These are phyloP conservation scores for Anthrax anthrax DNA, from an alignment of 2,888 invertebrate species.

Conservation along the genomic window DNA sequence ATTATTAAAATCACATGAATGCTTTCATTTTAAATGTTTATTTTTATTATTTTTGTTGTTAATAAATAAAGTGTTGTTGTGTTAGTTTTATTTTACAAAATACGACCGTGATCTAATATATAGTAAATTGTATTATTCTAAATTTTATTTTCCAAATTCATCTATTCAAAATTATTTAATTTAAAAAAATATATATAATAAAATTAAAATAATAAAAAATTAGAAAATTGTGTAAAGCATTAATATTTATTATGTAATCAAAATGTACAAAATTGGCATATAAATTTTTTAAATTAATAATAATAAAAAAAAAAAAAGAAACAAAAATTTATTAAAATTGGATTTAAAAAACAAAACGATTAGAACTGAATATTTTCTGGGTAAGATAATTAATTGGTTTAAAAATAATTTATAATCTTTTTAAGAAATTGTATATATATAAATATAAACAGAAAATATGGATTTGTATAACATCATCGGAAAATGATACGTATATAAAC, in stretches of 20 bases:
- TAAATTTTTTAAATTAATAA: background rate
- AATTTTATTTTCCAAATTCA: slow-evolving; percentile 8
- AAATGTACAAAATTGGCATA: background rate
- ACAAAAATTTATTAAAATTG: no score
- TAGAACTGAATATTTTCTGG: slow-evolving; percentile 11
- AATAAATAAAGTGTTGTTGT: background rate
- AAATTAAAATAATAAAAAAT: background rate
- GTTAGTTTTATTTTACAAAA: no score
- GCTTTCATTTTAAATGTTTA: no score
- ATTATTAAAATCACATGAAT: no score
- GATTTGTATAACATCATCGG: no score
- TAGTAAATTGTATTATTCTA: background rate
- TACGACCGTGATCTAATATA: slow-evolving; percentile 16
- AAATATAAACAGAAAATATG: no score
- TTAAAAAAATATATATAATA: background rate
- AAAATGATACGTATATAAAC: no score
- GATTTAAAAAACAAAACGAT: no score
- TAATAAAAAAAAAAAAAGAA: background rate
- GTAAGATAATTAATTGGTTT: background rate
- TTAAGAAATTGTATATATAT: background rate
- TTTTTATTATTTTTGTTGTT: no score
- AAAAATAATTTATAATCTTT: background rate
- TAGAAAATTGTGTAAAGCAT: slow-evolving; percentile 1
- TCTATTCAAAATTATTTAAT: slow-evolving; percentile 6
- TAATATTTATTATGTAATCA: slow-evolving; percentile 4